Evolutionary conservation across 2,888 invertebrate species (phyloP), one percentile per base, ranked within the genome.

Genomic region (Chydorus sphaericus): DNA sequence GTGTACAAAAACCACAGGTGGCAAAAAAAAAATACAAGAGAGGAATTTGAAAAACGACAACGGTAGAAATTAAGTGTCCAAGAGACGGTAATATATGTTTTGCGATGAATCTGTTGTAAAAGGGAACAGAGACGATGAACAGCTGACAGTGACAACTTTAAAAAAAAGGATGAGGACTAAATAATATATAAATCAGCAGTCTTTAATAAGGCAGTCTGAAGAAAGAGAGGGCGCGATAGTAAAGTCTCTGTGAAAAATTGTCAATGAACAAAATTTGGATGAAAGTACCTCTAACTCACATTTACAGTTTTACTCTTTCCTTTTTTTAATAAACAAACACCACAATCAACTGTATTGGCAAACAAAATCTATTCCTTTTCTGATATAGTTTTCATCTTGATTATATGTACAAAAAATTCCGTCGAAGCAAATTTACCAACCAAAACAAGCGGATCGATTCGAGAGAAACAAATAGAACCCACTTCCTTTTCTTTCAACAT

Each of bases 1-100:
- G 44, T 44, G 44, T 44, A 44, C 44, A 44, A 44, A 44, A 44
- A 44, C 44, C 44, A 44, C 44, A 44, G 44, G 44, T 44, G 44
- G 44, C n/a, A n/a, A n/a, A n/a, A n/a, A n/a, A 44, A 44, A 44
- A 44, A 26, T 44, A 44, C 44, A 44, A 44, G 28, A 44, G 44
- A 44, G 23, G 23, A 23, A 44, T 23, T 44, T 44, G 44, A 44
- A 44, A 44, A n/a, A n/a, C n/a, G n/a, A n/a, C n/a, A n/a, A n/a
- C n/a, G n/a, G n/a, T n/a, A n/a, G n/a, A n/a, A n/a, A n/a, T n/a
- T n/a, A n/a, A n/a, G n/a, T n/a, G n/a, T n/a, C n/a, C n/a, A n/a
- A n/a, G n/a, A n/a, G n/a, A n/a, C n/a, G n/a, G n/a, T n/a, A n/a
- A n/a, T n/a, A n/a, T n/a, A n/a, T n/a, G n/a, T n/a, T n/a, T n/a